phyloP scores from a whole-genome alignment of 2,113 vertebrate species.

The Ailuropoda melanoleuca region DNA sequence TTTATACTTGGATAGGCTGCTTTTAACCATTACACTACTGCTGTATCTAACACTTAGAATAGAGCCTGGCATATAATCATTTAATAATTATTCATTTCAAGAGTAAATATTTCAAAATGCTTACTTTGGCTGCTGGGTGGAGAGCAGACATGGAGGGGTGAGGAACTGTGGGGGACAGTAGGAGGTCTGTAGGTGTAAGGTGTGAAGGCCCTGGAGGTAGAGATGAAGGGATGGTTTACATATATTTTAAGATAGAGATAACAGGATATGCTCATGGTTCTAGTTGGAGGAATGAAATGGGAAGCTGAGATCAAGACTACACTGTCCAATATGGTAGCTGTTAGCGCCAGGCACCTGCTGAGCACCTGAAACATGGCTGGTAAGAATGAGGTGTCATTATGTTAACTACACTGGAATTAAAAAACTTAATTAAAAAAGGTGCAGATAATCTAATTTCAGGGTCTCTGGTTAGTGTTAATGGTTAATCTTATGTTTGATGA shows the following conservation, averaged over 20 bases:
- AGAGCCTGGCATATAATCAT: background rate
- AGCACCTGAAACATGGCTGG: background rate
- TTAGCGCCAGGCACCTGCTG: background rate
- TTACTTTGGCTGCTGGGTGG: background rate
- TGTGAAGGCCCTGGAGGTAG: rapidly evolving
- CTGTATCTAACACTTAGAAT: background rate
- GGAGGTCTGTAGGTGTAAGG: background rate
- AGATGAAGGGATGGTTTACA: background rate
- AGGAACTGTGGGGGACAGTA: background rate
- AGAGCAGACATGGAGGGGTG: background rate
- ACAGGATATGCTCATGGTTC: background rate
- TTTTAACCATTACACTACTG: background rate
- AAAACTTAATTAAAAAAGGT: slow-evolving; percentile 70
- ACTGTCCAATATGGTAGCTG: background rate
- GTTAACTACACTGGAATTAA: background rate
- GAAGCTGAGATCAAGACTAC: background rate
- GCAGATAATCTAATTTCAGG: slow-evolving; percentile 81
- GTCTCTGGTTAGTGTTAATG: slow-evolving; percentile 78
- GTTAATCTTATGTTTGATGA: slow-evolving; percentile 78
- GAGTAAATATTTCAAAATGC: background rate
- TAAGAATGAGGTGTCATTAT: background rate
- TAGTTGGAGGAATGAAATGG: background rate
- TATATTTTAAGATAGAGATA: background rate
- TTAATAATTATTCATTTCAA: background rate
- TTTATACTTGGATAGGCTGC: background rate